A percentile compares a stretch with the other conserved stretches of the same genome.
phyloP scores from a whole-genome alignment of 2,888 invertebrate genomes.

The Drosophila imparisetae region DNA sequence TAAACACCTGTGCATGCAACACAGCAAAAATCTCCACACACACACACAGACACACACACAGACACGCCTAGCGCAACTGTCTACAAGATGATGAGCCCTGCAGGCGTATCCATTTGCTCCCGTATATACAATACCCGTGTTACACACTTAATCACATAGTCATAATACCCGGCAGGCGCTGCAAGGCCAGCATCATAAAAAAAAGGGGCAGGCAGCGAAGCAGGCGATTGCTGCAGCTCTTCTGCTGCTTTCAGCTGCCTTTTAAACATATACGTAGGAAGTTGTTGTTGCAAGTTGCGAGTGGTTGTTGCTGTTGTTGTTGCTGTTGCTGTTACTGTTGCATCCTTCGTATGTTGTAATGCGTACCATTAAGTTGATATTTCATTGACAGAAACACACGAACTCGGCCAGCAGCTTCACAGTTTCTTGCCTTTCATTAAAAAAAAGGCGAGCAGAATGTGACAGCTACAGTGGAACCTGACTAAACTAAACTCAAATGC shows the following conservation, averaged over 20 bases:
- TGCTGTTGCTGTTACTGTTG: slow-evolving; percentile 31
- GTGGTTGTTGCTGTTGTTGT: slow-evolving; percentile 22
- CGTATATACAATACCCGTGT: slow-evolving; percentile 38
- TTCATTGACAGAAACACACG: slow-evolving; percentile 77
- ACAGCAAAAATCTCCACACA: not conserved
- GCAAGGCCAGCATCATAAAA: slow-evolving; percentile 51
- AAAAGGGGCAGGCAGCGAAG: slow-evolving; percentile 24
- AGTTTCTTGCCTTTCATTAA: slow-evolving; percentile 45
- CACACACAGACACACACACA: not conserved
- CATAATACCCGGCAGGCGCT: slow-evolving; percentile 48
- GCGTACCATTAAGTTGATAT: slow-evolving; percentile 76
- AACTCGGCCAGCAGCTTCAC: slow-evolving; percentile 14
- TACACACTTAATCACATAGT: slow-evolving; percentile 65
- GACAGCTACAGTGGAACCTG: slow-evolving; percentile 51
- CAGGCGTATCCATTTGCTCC: slow-evolving; percentile 45
- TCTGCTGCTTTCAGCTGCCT: slow-evolving; percentile 3
- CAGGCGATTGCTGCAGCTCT: slow-evolving; percentile 44
- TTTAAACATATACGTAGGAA: not conserved
- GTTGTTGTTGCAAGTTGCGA: slow-evolving; percentile 32
- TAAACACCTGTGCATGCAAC: slow-evolving; percentile 37
- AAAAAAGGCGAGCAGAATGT: slow-evolving; percentile 22
- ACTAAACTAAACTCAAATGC: slow-evolving; percentile 10
- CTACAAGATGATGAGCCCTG: slow-evolving; percentile 31
- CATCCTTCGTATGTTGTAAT: slow-evolving; percentile 68
- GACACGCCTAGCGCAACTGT: slow-evolving; percentile 3